Percentiles rank a stretch among this genome's conserved stretches.
phyloP scores from a whole-genome alignment of 2,797 vertebrate genomes.

The Lindbergichthys nudifrons region DNA sequence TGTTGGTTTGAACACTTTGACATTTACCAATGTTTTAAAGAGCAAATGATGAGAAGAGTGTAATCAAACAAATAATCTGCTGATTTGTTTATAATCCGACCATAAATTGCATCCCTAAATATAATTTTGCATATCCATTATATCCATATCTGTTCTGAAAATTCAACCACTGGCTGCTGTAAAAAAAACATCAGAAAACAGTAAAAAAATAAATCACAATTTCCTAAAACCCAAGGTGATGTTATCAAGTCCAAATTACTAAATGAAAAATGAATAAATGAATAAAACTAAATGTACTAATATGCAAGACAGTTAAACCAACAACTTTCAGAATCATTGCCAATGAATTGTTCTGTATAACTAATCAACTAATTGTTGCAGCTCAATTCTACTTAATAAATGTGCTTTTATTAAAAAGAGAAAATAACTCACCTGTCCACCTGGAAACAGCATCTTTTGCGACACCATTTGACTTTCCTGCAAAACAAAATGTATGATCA shows the following conservation, averaged over 20 bases:
- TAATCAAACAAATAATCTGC: not conserved
- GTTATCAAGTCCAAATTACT: not conserved
- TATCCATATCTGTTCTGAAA: not conserved
- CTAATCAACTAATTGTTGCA: not conserved
- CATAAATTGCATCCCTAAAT: not conserved
- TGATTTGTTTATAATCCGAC: not conserved
- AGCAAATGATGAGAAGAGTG: not conserved
- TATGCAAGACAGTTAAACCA: not conserved
- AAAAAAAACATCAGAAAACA: not conserved
- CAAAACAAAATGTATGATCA: constrained; percentile 58
- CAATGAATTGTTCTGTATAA: not conserved
- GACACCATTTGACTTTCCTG: constrained; percentile 90
- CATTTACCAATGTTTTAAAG: not conserved
- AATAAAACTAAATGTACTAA: not conserved
- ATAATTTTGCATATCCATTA: not conserved
- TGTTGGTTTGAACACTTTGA: too few species aligned
- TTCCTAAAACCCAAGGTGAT: not conserved
- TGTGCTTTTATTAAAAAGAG: constrained; percentile 4
- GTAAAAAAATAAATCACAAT: too few species aligned
- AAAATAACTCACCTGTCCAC: constrained; percentile 92
- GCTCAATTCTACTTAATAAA: not conserved
- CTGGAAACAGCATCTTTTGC: constrained; percentile 95
- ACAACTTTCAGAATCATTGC: not conserved
- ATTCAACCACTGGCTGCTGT: not conserved
- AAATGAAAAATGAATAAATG: too few species aligned